Evolutionary conservation across 2,113 vertebrate genomes (phyloP).

Genomic region (Heterochromis multidens): DNA sequence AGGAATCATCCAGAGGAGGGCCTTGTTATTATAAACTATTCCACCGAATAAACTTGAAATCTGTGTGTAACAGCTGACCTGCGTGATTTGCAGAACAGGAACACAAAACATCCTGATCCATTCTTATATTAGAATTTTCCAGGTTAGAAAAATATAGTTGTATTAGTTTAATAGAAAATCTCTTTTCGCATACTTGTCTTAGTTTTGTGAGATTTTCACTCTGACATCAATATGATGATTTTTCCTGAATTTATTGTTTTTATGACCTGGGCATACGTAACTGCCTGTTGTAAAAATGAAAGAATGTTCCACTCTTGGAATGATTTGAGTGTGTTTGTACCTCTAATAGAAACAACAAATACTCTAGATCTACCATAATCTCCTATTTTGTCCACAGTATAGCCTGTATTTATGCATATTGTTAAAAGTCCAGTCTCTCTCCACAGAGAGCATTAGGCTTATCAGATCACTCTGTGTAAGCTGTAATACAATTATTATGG

Average conservation of each 20-base stretch:
- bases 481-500: conserved; percentile 56
- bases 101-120: background rate
- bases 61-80: background rate
- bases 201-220: background rate
- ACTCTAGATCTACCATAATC: background rate
- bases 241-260: no score
- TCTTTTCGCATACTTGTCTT: background rate
- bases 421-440: background rate
- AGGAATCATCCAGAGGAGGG: no score
- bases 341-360: background rate
- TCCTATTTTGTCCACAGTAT: background rate
- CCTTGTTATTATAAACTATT: background rate
- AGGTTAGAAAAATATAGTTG: no score
- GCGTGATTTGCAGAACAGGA: background rate
- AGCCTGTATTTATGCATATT: background rate
- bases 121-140: no score
- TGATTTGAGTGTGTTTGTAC: background rate
- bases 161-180: background rate
- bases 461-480: conserved; percentile 43
- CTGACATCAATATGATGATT: background rate
- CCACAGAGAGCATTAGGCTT: conserved; percentile 22
- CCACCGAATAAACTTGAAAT: background rate
- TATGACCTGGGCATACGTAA: background rate
- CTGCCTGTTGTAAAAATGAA: background rate
- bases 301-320: background rate